These are phyloP conservation scores for Zootermopsis nevadensis DNA, from an alignment of 2,888 invertebrate species.

Conservation along the genomic window DNA sequence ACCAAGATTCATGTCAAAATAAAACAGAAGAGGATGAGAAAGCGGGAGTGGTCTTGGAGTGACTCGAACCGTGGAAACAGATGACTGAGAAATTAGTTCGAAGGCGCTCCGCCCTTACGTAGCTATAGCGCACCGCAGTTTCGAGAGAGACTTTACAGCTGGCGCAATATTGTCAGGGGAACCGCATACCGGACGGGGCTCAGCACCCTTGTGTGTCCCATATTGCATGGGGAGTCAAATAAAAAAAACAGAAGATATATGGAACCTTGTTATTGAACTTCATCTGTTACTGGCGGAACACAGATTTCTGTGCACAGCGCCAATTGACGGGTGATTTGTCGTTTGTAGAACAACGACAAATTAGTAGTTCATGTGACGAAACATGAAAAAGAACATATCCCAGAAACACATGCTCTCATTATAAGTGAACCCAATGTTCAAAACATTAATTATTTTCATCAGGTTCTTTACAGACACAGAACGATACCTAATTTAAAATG, in stretches of 20 bases:
- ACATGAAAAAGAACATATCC: too few species aligned
- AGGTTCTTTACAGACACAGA: too few species aligned
- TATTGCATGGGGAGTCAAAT: not conserved
- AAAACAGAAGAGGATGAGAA: not conserved
- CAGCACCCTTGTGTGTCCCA: not conserved
- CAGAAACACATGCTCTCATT: too few species aligned
- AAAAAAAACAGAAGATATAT: constrained; percentile 21
- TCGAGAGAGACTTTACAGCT: not conserved
- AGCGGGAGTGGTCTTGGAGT: not conserved
- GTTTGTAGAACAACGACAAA: too few species aligned
- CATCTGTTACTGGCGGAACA: not conserved
- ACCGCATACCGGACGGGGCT: constrained; percentile 12
- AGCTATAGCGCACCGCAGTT: not conserved
- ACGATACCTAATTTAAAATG: too few species aligned
- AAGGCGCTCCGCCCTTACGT: not conserved
- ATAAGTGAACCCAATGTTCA: too few species aligned
- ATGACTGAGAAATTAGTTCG: constrained; percentile 2
- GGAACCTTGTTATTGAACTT: not conserved
- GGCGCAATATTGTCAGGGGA: not conserved
- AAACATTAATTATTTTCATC: too few species aligned
- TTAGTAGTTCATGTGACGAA: too few species aligned
- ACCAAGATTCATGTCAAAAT: not conserved
- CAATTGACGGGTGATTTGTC: not conserved
- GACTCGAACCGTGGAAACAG: not conserved
- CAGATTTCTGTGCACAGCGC: not conserved